A percentile compares a stretch with the other conserved stretches of the same genome.
Conservation (phyloP, 2,797 vertebrate genomes). For the Brachymystax lenok region DNA sequence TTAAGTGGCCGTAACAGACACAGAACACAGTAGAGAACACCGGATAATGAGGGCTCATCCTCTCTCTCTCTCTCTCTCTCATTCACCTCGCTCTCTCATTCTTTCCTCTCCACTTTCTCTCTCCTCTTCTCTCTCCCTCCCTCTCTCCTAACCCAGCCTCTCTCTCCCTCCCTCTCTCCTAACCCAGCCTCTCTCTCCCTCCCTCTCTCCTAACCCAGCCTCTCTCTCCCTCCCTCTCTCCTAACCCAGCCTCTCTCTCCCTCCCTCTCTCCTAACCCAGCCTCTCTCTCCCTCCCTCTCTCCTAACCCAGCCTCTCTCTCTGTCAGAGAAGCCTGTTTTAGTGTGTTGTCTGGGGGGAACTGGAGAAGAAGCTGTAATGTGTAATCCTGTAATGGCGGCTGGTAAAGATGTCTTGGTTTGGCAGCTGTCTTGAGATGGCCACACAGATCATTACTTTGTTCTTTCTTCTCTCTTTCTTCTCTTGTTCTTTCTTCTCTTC, state of each 20-base stretch:
- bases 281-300: no score
- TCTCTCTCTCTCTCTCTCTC: constrained; percentile 13
- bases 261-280: no score
- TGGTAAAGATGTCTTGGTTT: constrained; percentile 53
- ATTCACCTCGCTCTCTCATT: not conserved
- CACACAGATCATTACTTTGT: not conserved
- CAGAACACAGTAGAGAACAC: constrained; percentile 17
- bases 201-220: not conserved
- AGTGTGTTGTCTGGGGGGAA: constrained; percentile 22
- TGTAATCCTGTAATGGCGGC: constrained; percentile 49
- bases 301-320: not conserved
- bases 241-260: no score
- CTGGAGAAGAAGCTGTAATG: constrained; percentile 39
- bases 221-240: not conserved
- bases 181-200: no score
- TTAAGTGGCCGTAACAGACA: constrained; percentile 30
- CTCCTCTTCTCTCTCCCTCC: not conserved
- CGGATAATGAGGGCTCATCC: constrained; percentile 31
- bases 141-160: not conserved
- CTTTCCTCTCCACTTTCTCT: not conserved
- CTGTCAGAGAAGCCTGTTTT: not conserved
- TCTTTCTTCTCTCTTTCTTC: no score
- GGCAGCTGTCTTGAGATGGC: constrained; percentile 40
- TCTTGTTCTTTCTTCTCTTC: not conserved
- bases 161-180: no score